Evolutionary conservation across 2,888 invertebrate species (phyloP), one percentile per base, ranked within the genome.

Genomic region (Ashinkailepas kermadecensis): DNA sequence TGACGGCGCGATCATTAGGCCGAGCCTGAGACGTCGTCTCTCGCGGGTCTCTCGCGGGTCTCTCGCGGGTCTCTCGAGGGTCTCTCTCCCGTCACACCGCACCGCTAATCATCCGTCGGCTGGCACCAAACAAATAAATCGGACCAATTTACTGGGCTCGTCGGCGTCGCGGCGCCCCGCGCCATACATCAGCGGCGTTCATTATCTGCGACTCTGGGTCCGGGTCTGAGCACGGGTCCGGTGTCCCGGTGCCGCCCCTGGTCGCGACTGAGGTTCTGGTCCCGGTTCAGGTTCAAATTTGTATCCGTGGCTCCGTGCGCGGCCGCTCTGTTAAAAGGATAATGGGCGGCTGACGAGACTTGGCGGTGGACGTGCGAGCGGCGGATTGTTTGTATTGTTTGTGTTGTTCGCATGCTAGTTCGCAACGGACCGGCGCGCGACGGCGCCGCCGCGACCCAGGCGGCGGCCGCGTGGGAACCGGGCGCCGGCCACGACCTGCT

Each of bases 371-470:
- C 67, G 67, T 67, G 67, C 25, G 67, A 67, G 25, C 67, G 25
- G 3, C 54, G 54, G 6, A 54, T 54, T 74, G 74, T 74, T 74
- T 74, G 54, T 15, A 54, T 54, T 74, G 74, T 74, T 74, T 74
- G 74, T 54, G 74, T 54, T 54, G 74, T 54, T 74, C 74, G 74
- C 74, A 74, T 74, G 74, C 54, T 74, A 54, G 74, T 74, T 74
- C 74, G 74, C 74, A 74, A 74, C 74, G 74, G 74, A 54, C 18
- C 74, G 18, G 74, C 8, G 74, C 54, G 54, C 13, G 65, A 2
- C 18, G 74, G 2, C 74, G 39, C 0, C 70, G 7, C 18, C 39
- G 54, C 54, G 74, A 74, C 74, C 70, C 74, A 54, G 11, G 12
- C 39, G 21, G 54, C 54, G 54, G 74, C 70, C 39, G 15, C 18